These are phyloP conservation scores for Pseudorhombus dupliciocellatus DNA, from an alignment of 2,113 vertebrate species.

Conservation along the genomic window DNA sequence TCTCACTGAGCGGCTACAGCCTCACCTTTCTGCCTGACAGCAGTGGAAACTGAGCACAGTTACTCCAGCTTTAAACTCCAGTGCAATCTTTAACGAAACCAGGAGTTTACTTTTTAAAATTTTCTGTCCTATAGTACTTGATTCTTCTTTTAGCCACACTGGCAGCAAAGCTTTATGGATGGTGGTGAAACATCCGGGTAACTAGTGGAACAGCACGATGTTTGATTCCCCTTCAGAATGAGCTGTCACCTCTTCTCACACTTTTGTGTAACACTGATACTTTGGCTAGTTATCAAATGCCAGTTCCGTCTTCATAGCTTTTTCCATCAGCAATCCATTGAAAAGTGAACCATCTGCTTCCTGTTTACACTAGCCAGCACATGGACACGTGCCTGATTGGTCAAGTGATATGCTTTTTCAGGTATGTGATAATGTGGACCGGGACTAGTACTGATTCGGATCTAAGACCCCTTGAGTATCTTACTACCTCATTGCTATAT, in stretches of 20 bases:
- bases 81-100: background rate
- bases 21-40: slow-evolving; percentile 36
- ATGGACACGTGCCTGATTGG: background rate
- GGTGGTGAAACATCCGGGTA: background rate
- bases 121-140: background rate
- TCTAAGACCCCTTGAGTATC: too few relatives aligned
- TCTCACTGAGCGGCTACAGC: slow-evolving; percentile 47
- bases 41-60: slow-evolving; percentile 25
- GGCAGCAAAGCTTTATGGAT: background rate
- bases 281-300: background rate
- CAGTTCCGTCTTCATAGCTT: background rate
- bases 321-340: too few relatives aligned
- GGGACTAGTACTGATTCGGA: too few relatives aligned
- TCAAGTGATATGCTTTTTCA: background rate
- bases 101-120: background rate
- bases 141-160: background rate
- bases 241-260: background rate
- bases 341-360: too few relatives aligned
- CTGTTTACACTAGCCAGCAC: background rate
- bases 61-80: background rate
- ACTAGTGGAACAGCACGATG: background rate
- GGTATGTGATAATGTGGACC: background rate
- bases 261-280: background rate
- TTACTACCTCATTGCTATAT: background rate
- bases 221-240: background rate